These are phyloP conservation scores for Rhea americana DNA, from an alignment of 2,113 vertebrate genomes.

Conservation along the genomic window DNA sequence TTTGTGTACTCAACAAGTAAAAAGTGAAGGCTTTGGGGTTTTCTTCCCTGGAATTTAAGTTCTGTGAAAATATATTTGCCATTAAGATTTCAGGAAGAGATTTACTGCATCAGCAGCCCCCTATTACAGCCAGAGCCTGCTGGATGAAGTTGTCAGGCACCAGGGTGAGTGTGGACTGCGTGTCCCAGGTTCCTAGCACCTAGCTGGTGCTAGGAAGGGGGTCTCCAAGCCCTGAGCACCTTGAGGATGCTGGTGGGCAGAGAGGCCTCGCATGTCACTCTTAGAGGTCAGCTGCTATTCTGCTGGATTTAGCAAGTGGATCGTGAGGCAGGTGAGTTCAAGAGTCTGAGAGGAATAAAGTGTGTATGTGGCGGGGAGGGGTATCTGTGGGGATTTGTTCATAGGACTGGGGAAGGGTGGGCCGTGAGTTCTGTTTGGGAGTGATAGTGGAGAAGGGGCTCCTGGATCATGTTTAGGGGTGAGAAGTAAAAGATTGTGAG, in stretches of 20 bases:
- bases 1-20: background rate
- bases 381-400: background rate
- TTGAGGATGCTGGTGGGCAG: background rate
- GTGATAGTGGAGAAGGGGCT: background rate
- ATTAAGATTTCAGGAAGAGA: background rate
- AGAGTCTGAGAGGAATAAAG: background rate
- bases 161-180: background rate
- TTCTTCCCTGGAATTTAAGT: background rate
- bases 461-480: background rate
- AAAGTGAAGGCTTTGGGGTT: background rate
- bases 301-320: background rate
- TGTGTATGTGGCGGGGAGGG: too few species aligned
- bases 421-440: background rate
- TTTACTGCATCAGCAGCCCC: fast-evolving
- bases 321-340: background rate
- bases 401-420: fast-evolving
- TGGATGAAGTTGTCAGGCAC: background rate
- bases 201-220: background rate
- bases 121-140: background rate
- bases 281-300: background rate
- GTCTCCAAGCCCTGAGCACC: background rate
- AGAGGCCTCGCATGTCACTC: fast-evolving
- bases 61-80: background rate
- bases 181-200: background rate
- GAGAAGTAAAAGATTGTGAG: background rate